Conservation (phyloP, 2,113 vertebrate species). For the Anolis sagrei region DNA sequence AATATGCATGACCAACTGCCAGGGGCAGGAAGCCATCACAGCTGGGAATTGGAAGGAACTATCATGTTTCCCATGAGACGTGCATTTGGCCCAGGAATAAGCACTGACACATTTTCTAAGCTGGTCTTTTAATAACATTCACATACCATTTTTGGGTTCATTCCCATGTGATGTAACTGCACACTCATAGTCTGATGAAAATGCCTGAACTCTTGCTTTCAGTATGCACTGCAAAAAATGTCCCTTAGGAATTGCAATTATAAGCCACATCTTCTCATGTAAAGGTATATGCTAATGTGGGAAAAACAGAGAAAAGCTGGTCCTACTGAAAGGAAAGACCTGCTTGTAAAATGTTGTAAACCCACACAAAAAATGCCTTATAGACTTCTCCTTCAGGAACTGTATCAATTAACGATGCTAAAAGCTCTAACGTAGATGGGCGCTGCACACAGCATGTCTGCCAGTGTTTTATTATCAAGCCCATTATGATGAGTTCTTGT, state of each 20-base stretch:
- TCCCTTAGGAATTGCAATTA: conserved; percentile 75
- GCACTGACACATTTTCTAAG: not conserved
- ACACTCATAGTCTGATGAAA: conserved; percentile 76
- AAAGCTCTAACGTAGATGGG: conserved; percentile 78
- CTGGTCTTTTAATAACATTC: not conserved
- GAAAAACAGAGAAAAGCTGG: conserved; percentile 68
- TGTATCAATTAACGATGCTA: conserved; percentile 84
- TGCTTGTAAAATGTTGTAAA: conserved; percentile 71
- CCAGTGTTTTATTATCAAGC: conserved; percentile 80
- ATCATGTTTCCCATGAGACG: not conserved
- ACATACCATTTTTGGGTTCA: conserved; percentile 32
- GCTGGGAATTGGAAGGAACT: not conserved
- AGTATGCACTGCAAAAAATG: conserved; percentile 65
- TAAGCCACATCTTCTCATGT: conserved; percentile 72
- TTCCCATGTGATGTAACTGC: conserved; percentile 70
- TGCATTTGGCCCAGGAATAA: not conserved
- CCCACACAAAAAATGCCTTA: conserved; percentile 75
- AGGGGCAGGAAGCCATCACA: not conserved
- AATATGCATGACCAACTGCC: not conserved
- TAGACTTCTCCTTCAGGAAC: conserved; percentile 79
- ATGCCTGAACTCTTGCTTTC: conserved; percentile 79
- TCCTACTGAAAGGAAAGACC: conserved; percentile 58
- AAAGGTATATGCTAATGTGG: conserved; percentile 78
- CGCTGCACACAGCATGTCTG: conserved; percentile 79
- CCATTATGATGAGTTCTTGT: conserved; percentile 83